A percentile compares a stretch with the other conserved stretches of the same genome.
These are phyloP conservation scores for Dynastes maya DNA, from an alignment of 2,888 invertebrate genomes.

Conservation along the genomic window DNA sequence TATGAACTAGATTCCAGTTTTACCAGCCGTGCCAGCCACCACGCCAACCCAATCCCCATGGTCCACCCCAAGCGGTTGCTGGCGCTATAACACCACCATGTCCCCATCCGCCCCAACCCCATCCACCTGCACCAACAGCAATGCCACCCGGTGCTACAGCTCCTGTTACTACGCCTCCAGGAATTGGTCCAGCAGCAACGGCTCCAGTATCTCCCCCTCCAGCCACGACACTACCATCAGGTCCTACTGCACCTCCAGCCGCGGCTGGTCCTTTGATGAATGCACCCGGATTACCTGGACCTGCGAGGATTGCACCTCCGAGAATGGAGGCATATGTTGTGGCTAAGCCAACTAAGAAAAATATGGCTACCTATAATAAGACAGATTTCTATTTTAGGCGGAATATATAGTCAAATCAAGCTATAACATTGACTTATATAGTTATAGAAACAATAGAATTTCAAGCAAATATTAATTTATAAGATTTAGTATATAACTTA, in stretches of 20 bases:
- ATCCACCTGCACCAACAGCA: constrained; percentile 51
- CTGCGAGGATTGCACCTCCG: constrained; percentile 43
- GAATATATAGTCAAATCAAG: neutral
- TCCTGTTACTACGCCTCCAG: constrained; percentile 64
- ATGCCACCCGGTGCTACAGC: constrained; percentile 64
- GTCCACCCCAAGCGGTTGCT: constrained; percentile 48
- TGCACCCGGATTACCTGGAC: constrained; percentile 50
- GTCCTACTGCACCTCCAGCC: constrained; percentile 59
- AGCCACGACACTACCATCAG: constrained; percentile 70
- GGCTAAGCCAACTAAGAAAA: constrained; percentile 45
- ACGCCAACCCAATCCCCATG: constrained; percentile 46
- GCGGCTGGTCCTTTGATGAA: constrained; percentile 45
- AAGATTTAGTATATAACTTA: neutral
- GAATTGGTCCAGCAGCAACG: constrained; percentile 65
- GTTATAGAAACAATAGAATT: neutral
- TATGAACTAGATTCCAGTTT: neutral
- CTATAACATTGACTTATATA: too few species aligned
- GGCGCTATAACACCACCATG: constrained; percentile 30
- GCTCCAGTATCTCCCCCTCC: constrained; percentile 69
- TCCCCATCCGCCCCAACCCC: constrained; percentile 42
- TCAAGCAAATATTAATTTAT: neutral
- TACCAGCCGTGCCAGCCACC: constrained; percentile 47
- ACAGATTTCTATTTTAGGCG: neutral
- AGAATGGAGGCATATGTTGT: constrained; percentile 32
- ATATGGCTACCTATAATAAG: constrained; percentile 36